Base-by-base conservation (phyloP, 2,888 invertebrate genomes). In the Nycteola revayana region DNA sequence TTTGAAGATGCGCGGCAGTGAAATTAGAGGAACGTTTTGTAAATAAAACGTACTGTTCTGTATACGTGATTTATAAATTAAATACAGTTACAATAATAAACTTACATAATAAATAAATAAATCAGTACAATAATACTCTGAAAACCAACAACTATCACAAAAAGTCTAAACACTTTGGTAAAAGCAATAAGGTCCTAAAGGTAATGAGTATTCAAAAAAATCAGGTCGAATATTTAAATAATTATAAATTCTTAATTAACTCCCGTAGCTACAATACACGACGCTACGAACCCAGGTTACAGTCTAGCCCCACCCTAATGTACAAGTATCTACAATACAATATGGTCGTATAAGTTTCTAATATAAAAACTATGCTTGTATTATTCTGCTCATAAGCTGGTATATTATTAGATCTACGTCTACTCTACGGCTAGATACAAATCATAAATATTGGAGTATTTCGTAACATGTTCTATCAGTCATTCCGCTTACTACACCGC, bases 391-490 rank as follows among this genome's bases (percentile, higher is more conserved):
- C 69, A 76, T 75, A 85, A 83, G 86, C 85, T 68, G 74, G 66
- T 75, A 78, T 63, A 67, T n/a, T n/a, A 18, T 67, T 63, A 59
- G 34, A 37, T 57, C 64, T 68, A 70, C 59, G 58, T 66, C 63
- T 76, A 74, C 47, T 59, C 82, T 84, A 83, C 73, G 35, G 46
- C 76, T 82, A 80, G 62, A 72, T 84, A 84, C 75, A 75, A 73
- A 72, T 75, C 60, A 75, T 78, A 82, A 73, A 81, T 75, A 85
- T 85, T 77, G 79, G 83, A 85, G 78, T 85, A 81, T 74, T 75
- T 63, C 66, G 65, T 80, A 84, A 80, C 82, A 76, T 81, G 66
- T 66, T 67, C 70, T 77, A 82, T 86, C 87, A 87, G 87, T 87
- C 87, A 59, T 74, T 57, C 86, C 87, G 84, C 87, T 56, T 60